Base-by-base conservation (phyloP, 2,888 invertebrate genomes). In the Ectropis crepuscularia region DNA sequence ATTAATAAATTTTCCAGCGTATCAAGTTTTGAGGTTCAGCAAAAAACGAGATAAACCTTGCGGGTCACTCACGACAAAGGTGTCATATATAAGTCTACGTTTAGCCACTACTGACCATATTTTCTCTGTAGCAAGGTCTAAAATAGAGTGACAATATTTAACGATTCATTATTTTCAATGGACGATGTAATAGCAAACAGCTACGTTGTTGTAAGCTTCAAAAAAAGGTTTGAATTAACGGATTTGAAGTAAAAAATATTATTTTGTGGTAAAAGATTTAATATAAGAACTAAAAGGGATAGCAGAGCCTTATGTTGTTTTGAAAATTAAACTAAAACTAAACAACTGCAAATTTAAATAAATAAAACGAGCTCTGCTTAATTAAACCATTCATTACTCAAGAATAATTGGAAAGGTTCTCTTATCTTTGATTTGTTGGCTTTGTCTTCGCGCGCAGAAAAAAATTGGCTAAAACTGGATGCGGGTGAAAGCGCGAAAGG, bases 21-120 rank as follows among this genome's bases (percentile, higher is more conserved):
- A 73, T 57, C 63, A 71, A 73, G 61, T 69, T 67, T 76, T 74
- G 70, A 76, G 74, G 74, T 68, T 67, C 68, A 67, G 67, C 71
- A 69, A 75, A 62, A 78, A 79, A 61, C 75, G 72, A 76, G 73
- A 78, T 80, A 76, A 76, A 71, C 67, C 69, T 65, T 60, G 68
- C 64, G 57, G 65, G 63, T 71, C 71, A 74, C 70, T 70, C 71
- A 75, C 74, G 73, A 71, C 70, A 70, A 64, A 76, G 71, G 69
- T 71, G 70, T 43, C 43, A 38, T 42, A 37, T 11, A 53, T 16
- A 41, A 58, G 50, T 6, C n/a, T 12, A 5, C 7, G 11, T 6
- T 43, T 47, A 7, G 49, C 11, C 1, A 47, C 58, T 48, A 60
- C 48, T 46, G 7, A 53, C 60, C 47, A 11, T 62, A 62, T 54